A percentile compares a stretch with the other conserved stretches of the same genome.
phyloP scores from a whole-genome alignment of 35 echinoderm and acorn worm species.

The Ophiothrix spiculata region DNA sequence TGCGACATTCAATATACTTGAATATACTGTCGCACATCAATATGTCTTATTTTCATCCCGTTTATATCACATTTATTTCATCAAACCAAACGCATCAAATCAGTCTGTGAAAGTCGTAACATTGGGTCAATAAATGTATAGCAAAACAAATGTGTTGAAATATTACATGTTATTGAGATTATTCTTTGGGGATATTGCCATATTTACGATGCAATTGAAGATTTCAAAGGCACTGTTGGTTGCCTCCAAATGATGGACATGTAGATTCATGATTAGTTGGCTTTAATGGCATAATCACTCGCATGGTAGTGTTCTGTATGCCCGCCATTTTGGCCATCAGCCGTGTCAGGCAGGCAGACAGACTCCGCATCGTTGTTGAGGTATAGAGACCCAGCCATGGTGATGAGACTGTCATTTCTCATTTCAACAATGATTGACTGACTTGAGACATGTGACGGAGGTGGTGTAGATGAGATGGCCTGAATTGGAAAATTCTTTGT shows the following conservation, averaged over 20 bases:
- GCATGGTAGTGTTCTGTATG: background rate
- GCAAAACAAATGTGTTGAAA: no score
- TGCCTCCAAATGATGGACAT: no score
- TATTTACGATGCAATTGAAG: no score
- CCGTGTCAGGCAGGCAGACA: background rate
- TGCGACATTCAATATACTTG: no score
- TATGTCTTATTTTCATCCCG: no score
- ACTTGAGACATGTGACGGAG: background rate
- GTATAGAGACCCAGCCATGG: background rate
- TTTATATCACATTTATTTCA: no score
- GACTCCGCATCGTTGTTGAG: background rate
- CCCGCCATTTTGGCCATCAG: conserved; percentile 13
- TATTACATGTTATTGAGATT: no score
- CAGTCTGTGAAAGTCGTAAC: background rate
- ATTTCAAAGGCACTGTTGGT: no score
- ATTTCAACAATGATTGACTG: conserved; percentile 9
- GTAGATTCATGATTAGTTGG: no score
- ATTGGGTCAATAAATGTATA: background rate
- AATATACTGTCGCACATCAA: no score
- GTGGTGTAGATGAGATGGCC: conserved; percentile 3
- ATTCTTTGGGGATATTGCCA: no score
- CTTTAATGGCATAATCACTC: no score
- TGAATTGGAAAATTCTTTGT: background rate
- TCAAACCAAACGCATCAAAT: background rate
- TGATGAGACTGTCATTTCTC: conserved; percentile 9